Conservation (phyloP, 2,888 invertebrate species). For the Noctua janthina region DNA sequence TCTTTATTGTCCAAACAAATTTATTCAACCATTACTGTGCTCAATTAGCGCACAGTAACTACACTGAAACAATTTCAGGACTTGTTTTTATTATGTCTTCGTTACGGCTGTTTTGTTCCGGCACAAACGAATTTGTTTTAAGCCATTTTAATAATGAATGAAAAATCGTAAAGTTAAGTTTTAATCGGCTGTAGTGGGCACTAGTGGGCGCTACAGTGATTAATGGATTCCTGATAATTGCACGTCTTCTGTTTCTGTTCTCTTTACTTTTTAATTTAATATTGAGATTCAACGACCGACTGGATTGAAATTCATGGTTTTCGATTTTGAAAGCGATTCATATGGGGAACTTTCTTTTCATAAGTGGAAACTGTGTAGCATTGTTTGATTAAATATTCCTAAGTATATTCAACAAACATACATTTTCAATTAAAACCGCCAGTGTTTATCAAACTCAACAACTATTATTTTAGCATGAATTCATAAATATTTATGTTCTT, state of each 20-base stretch:
- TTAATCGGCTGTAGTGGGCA: constrained; percentile 55
- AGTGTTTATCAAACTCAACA: constrained; percentile 42
- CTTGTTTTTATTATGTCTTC: constrained; percentile 78
- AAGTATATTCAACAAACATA: background rate
- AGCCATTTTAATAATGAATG: constrained; percentile 71
- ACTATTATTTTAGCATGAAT: constrained; percentile 62
- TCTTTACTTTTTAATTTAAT: constrained; percentile 25
- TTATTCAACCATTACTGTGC: constrained; percentile 85
- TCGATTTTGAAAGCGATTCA: background rate
- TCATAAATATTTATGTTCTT: constrained; percentile 75
- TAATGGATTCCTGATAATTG: constrained; percentile 63
- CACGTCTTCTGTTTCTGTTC: constrained; percentile 16
- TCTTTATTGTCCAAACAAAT: constrained; percentile 88
- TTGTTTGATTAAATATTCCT: background rate
- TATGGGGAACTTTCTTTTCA: background rate
- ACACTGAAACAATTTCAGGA: constrained; percentile 73
- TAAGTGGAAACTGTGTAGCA: background rate
- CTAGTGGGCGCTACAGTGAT: constrained; percentile 51
- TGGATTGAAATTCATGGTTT: background rate
- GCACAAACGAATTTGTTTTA: constrained; percentile 66
- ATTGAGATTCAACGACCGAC: background rate
- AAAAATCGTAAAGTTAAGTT: constrained; percentile 66
- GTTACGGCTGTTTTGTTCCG: constrained; percentile 70
- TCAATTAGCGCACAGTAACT: constrained; percentile 81
- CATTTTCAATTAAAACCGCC: constrained; percentile 22